A percentile compares a stretch with the other conserved stretches of the same genome.
Conservation (phyloP, 53 echinoderm and acorn worm genomes). For the Patiria pectinifera region DNA sequence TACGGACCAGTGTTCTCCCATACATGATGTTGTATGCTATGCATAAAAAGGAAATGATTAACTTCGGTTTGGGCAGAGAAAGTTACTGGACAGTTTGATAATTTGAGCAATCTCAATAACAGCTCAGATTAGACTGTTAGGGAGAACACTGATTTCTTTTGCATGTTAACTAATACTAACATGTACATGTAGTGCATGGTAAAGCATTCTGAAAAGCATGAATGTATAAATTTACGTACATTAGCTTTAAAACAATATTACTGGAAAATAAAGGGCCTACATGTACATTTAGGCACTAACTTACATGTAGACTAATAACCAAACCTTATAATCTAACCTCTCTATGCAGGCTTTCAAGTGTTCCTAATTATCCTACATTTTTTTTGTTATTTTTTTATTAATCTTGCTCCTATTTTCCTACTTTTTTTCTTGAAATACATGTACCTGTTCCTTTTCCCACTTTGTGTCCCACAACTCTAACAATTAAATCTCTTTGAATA, state of each 20-base stretch:
- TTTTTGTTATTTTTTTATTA: too few species aligned
- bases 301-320: neutral
- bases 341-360: neutral
- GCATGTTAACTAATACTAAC: conserved; percentile 53
- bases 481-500: too few species aligned
- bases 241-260: neutral
- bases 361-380: too few species aligned
- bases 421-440: too few species aligned
- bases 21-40: neutral
- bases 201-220: conserved; percentile 24
- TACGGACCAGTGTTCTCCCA: conserved; percentile 40
- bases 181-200: conserved; percentile 21
- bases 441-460: too few species aligned
- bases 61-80: neutral
- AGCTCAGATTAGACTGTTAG: neutral
- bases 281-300: neutral
- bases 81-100: neutral
- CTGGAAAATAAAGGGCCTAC: neutral
- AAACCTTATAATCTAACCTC: neutral
- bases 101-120: too few species aligned
- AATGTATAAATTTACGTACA: neutral
- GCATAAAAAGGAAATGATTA: neutral
- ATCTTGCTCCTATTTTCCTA: too few species aligned
- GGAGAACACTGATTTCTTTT: conserved; percentile 54
- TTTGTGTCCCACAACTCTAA: too few species aligned